phyloP scores from a whole-genome alignment of 2,888 invertebrate genomes.

The Dicroscelio sp. region DNA sequence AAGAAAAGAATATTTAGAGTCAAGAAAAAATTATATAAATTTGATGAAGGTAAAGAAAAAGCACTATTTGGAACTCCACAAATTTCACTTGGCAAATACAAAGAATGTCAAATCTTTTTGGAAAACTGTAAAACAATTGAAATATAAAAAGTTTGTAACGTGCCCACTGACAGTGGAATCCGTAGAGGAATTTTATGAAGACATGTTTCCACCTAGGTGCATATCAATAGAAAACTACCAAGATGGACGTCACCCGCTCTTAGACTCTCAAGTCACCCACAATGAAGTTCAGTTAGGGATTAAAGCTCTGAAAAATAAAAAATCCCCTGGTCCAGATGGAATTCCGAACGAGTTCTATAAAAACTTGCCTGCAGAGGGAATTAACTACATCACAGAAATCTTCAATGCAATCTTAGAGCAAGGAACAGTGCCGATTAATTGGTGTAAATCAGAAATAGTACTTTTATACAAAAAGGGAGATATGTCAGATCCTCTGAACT shows the following conservation, averaged over 20 bases:
- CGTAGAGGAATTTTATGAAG: neutral
- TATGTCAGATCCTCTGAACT: conserved; percentile 71
- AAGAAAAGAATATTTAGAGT: neutral
- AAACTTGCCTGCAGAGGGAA: conserved; percentile 10
- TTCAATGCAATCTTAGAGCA: conserved; percentile 41
- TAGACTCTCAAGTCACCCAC: neutral
- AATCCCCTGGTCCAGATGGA: conserved; percentile 70
- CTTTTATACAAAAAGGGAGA: conserved; percentile 81
- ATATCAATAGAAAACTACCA: neutral
- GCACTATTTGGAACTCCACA: neutral
- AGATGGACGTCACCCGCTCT: neutral
- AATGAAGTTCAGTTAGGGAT: neutral
- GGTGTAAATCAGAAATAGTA: conserved; percentile 46
- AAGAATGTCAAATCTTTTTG: neutral
- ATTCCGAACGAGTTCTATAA: conserved; percentile 65
- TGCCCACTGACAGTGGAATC: neutral
- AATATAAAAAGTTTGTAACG: neutral
- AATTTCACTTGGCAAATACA: neutral
- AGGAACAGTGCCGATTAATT: conserved; percentile 38
- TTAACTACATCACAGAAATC: neutral
- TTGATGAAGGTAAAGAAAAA: neutral
- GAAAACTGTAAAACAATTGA: neutral
- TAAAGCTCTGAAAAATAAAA: neutral
- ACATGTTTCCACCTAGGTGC: neutral
- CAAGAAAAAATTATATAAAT: neutral